Evolutionary conservation across 2,888 invertebrate species (phyloP).

Genomic region (Cheilosia vulpina): DNA sequence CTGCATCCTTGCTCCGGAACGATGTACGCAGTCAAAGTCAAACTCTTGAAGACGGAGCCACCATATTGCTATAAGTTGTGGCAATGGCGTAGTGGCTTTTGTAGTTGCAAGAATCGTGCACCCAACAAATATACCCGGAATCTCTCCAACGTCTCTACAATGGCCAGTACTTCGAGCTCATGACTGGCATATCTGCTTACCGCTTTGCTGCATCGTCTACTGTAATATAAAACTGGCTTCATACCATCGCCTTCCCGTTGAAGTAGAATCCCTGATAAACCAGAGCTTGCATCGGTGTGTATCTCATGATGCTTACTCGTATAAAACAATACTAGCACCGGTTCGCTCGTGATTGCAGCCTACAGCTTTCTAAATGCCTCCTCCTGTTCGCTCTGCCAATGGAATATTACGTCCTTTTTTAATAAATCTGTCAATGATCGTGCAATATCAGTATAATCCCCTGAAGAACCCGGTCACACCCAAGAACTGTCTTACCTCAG

Average conservation of each 20-base stretch:
- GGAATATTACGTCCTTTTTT: constrained; percentile 56
- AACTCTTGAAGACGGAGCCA: constrained; percentile 58
- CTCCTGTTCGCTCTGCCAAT: constrained; percentile 38
- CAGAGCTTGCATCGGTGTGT: constrained; percentile 34
- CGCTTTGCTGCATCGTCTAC: constrained; percentile 19
- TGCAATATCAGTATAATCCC: constrained; percentile 35
- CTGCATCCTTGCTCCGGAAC: constrained; percentile 37
- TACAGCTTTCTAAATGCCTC: background rate
- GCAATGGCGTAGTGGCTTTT: constrained; percentile 25
- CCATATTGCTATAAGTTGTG: background rate
- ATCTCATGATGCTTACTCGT: constrained; percentile 28
- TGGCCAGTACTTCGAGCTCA: too few species aligned
- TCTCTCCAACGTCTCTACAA: background rate
- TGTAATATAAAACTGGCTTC: constrained; percentile 46
- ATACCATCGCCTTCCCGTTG: constrained; percentile 16
- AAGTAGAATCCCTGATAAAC: constrained; percentile 27
- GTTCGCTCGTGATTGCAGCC: constrained; percentile 2
- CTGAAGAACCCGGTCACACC: constrained; percentile 55
- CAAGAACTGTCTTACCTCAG: constrained; percentile 54
- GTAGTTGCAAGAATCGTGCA: constrained; percentile 29
- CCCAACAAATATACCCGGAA: constrained; percentile 51
- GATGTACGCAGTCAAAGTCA: constrained; percentile 47
- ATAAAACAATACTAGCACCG: constrained; percentile 25
- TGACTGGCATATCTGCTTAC: too few species aligned
- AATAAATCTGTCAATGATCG: constrained; percentile 53